Evolutionary conservation across 2,888 invertebrate genomes (phyloP).

Genomic region (Melitaea athalia): DNA sequence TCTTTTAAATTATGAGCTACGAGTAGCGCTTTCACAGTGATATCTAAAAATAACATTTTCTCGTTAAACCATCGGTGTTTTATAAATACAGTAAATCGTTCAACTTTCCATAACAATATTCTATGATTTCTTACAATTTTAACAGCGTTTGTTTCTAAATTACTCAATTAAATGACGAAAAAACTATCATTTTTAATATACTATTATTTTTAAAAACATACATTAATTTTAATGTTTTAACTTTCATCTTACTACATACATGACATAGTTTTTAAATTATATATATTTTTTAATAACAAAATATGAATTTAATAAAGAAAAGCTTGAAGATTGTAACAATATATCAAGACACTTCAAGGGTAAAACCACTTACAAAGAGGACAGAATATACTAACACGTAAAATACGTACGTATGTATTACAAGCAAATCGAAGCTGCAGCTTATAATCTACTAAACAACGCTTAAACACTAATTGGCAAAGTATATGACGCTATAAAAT

Average conservation of each 20-base stretch:
- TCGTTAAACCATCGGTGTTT: not conserved
- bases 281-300: not conserved
- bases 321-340: not conserved
- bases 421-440: slow-evolving; percentile 37
- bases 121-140: not conserved
- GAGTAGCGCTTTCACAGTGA: not conserved
- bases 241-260: not conserved
- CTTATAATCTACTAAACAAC: slow-evolving; percentile 24
- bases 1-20: not conserved
- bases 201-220: not conserved
- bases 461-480: slow-evolving; percentile 34
- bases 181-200: not conserved
- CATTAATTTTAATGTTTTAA: not conserved
- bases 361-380: not conserved
- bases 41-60: slow-evolving; percentile 4
- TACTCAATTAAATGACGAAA: not conserved
- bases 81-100: not conserved
- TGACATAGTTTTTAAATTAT: not conserved
- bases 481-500: slow-evolving; percentile 24
- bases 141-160: not conserved
- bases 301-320: not conserved
- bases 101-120: not conserved
- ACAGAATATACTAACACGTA: slow-evolving; percentile 2
- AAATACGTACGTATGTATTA: slow-evolving; percentile 15
- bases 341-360: not conserved